Base-by-base conservation (phyloP, 2,888 invertebrate genomes). In the Leptopilina syphax region DNA sequence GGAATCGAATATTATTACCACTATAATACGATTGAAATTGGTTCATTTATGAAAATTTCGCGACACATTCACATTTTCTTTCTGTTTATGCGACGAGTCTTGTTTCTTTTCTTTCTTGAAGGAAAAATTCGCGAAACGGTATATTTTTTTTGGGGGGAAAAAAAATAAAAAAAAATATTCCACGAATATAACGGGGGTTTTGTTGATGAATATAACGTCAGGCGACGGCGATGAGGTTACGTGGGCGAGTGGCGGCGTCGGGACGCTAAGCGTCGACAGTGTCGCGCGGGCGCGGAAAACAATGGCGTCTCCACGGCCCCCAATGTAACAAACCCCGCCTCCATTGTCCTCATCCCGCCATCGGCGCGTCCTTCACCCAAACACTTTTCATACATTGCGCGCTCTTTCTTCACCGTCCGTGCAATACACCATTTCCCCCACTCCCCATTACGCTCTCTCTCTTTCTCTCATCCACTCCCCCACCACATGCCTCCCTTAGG, bases 311-410 rank as follows among this genome's bases (percentile, higher is more conserved):
- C 50, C 50, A 50, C 50, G 50, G 50, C 83, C 65, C 83, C 76
- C 76, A 81, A 81, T 73, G 86, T 84, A 83, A 83, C 80, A 83
- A 80, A 88, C 84, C 87, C 90, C 90, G 90, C 89, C 90, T 88
- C 87, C 87, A 84, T 79, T 81, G 83, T 84, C 88, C 87, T 84
- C 88, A 89, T 90, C 88, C 88, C 90, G 90, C 87, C 84, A 83
- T 81, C 81, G 85, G 86, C 88, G 88, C 88, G 89, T 89, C 88
- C 50, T 50, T 50, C 50, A 50, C 0, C 50, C 50, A 0, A 9
- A 50, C 50, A 50, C 50, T 12, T 10, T 50, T 87, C 87, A 18
- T 18, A 18, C 18, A 0, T 0, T 18, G 18, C 18, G 78, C 82
- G 73, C 79, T 66, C 86, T 86, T 83, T 87, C 89, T 88, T 88